Conservation (phyloP, 2,888 invertebrate species). For the Conistra vaccinii region DNA sequence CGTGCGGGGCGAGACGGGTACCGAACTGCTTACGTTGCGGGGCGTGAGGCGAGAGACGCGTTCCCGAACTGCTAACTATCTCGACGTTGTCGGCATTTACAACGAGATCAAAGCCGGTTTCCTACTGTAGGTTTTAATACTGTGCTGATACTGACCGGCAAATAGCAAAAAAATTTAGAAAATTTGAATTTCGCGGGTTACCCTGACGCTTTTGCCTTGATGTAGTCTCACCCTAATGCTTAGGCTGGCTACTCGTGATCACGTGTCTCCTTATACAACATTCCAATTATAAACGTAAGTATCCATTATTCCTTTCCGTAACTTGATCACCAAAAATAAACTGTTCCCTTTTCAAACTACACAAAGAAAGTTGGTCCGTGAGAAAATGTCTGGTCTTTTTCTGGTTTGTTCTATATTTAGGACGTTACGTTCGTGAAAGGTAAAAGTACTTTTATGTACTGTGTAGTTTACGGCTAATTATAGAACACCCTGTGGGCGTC, state of each 20-base stretch:
- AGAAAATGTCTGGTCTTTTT: slow-evolving; percentile 18
- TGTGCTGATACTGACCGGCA: no score
- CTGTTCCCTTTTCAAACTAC: slow-evolving; percentile 5
- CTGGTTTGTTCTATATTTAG: slow-evolving; percentile 3
- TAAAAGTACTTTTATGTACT: slow-evolving; percentile 18
- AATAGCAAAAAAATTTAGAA: no score
- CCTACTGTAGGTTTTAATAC: no score
- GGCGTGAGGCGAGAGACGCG: no score
- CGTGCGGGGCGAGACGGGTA: no score
- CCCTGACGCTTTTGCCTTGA: no score
- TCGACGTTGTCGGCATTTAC: no score
- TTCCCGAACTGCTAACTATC: no score
- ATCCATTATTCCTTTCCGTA: slow-evolving; percentile 7
- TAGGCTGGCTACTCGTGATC: slow-evolving; percentile 31
- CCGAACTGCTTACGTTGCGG: no score
- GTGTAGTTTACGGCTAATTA: slow-evolving; percentile 9
- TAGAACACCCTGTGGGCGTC: slow-evolving; percentile 21
- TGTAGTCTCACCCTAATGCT: background rate
- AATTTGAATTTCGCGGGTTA: no score
- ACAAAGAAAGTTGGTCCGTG: slow-evolving; percentile 14
- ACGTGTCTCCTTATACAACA: slow-evolving; percentile 25
- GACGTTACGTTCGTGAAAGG: background rate
- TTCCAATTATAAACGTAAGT: slow-evolving; percentile 15
- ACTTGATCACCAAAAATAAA: slow-evolving; percentile 28
- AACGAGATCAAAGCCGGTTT: no score